Conservation (phyloP, 2,888 invertebrate genomes). For the Drosophila nr. medialis region DNA sequence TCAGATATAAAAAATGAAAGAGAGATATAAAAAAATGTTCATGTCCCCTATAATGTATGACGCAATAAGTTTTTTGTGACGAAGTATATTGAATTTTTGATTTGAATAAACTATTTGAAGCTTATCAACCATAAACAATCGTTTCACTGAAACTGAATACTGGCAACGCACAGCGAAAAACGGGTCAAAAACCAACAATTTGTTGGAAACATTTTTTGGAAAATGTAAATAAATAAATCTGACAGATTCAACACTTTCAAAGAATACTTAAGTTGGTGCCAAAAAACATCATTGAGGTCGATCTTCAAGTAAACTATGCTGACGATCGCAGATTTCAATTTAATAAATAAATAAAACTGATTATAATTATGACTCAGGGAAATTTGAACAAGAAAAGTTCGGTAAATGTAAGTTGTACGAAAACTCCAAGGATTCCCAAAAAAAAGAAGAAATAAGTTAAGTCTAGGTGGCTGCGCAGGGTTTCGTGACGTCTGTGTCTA, state of each 20-base stretch:
- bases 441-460: no score
- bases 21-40: not conserved
- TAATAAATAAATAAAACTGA: not conserved
- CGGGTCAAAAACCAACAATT: not conserved
- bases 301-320: not conserved
- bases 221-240: not conserved
- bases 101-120: not conserved
- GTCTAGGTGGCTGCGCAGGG: no score
- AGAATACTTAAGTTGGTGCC: not conserved
- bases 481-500: no score
- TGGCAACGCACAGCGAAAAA: not conserved
- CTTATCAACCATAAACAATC: not conserved
- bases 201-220: not conserved
- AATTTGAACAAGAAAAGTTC: not conserved
- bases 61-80: not conserved
- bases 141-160: not conserved
- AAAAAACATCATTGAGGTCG: no score
- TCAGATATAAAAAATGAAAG: not conserved
- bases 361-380: not conserved
- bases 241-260: not conserved
- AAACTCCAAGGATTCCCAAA: no score
- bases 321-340: not conserved
- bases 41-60: not conserved
- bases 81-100: not conserved
- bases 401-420: no score